phyloP scores from a whole-genome alignment of 2,888 invertebrate species.

The Drosophila seclusa region DNA sequence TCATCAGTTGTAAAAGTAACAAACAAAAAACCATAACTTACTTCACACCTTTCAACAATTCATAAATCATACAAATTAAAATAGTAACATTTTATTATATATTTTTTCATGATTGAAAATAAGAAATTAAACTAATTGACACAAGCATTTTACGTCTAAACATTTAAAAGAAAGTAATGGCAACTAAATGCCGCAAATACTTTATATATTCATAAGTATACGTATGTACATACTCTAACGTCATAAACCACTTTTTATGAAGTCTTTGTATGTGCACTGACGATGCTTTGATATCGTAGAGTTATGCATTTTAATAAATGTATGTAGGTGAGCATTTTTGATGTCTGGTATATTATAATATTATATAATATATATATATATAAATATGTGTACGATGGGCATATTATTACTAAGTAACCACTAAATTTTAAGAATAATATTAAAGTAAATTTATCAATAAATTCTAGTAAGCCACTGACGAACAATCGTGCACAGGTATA shows the following conservation, averaged over 20 bases:
- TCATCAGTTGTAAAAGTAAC: not conserved
- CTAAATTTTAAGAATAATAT: constrained; percentile 37
- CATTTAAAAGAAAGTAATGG: constrained; percentile 25
- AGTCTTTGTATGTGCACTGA: constrained; percentile 6
- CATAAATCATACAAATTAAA: not conserved
- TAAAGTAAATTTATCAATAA: constrained; percentile 38
- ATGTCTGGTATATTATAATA: constrained; percentile 18
- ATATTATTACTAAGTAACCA: constrained; percentile 36
- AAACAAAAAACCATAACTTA: not conserved
- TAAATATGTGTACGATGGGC: constrained; percentile 5
- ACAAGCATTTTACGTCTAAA: constrained; percentile 44
- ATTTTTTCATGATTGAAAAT: constrained; percentile 13
- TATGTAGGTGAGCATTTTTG: constrained; percentile 17
- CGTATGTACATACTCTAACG: constrained; percentile 20
- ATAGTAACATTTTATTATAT: constrained; percentile 33
- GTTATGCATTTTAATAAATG: constrained; percentile 8
- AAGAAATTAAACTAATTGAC: constrained; percentile 44
- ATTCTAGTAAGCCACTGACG: constrained; percentile 40
- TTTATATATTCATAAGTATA: constrained; percentile 27
- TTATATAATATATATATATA: constrained; percentile 6
- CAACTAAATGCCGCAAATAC: constrained; percentile 27
- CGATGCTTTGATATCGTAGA: constrained; percentile 21
- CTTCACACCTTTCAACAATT: not conserved
- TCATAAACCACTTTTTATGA: constrained; percentile 1
- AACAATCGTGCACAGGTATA: constrained; percentile 20